Evolutionary conservation across 2,113 vertebrate species (phyloP), one percentile per base, ranked within the genome.

Genomic region (Spizaetus ornatus): DNA sequence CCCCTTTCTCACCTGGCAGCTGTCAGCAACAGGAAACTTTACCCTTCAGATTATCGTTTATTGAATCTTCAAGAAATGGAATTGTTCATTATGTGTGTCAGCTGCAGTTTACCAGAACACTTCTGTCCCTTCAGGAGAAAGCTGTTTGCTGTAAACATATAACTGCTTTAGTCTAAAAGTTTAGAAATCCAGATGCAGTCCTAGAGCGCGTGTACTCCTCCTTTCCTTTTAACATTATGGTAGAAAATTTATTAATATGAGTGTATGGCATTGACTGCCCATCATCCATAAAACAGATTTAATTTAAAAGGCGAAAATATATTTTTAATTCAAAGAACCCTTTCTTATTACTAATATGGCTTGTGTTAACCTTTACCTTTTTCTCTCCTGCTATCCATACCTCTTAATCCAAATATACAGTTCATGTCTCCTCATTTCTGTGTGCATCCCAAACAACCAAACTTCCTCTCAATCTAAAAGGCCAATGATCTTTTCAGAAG

Each of bases 1-100:
- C 56, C 42, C 38, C 50, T 67, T 88, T 88, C 91, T 88, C 94
- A 88, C 87, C 69, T 90, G 90, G 84, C 95, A 96, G 84, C 92
- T 97, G 94, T 76, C 95, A 90, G 90, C 85, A 88, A 9, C 3
- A 6, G 80, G 66, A 47, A 96, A 69, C 93, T 70, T 95, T 53
- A 82, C 74, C 82, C 90, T 96, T 93, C 89, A 89, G 82, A 91
- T 96, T 95, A 92, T 91, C 50, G 0, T 77, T 96, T 96, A 94
- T 92, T 97, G 92, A 93, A 97, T 96, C 95, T 77, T 71, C 91
- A 82, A 84, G 91, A 92, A 96, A 96, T 92, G 77, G 92, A 91
- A 94, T 97, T 95, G 87, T 96, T 94, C 87, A 65, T 80, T 94
- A 72, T 82, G 59, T 71, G 65, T 95, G 96, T 95, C 95, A 94